Base-by-base conservation (phyloP, 2,888 invertebrate species). In the Phymatocera aterrima region DNA sequence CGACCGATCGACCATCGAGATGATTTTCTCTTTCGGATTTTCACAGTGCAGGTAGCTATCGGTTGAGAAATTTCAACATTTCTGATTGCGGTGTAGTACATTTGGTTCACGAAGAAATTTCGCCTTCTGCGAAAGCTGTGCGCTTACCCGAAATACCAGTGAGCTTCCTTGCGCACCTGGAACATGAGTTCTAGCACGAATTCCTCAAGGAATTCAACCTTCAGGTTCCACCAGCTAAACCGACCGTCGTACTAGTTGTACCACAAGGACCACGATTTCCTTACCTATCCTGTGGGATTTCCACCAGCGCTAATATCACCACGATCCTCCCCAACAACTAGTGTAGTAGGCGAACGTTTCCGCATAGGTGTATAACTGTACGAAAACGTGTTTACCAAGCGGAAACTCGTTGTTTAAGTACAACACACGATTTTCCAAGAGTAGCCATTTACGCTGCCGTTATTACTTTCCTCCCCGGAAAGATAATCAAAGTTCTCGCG, bases 401-500 rank as follows among this genome's bases (percentile, higher is more conserved):
- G 64, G 18, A 64, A 64, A 64, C 64, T 64, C 37, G 37, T 18
- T 34, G 64, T n/a, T n/a, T n/a, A n/a, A n/a, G n/a, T 68, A 68
- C 46, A 68, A 68, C 43, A 68, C 68, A 28, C 68, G 68, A 46
- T 68, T 43, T 68, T 43, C 43, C 64, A 28, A 24, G 68, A 43
- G 43, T 43, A 24, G 68, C 43, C 43, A 68, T 68, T 68, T 40
- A 21, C 43, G 68, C 46, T 15, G 15, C 6, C 8, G 28, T 21
- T 43, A 15, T n/a, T 43, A 40, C 21, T 24, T 8, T 46, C 15
- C 37, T n/a, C 68, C 28, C 3, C 21, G 68, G 68, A 46, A 68
- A 68, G 68, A 68, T 68, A 68, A 68, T 68, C 68, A 68, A 68
- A 68, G 68, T 68, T 68, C 43, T 68, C 28, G 24, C n/a, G 12